These are phyloP conservation scores for Caenorhabditis latens DNA, from an alignment of 1,140 invertebrate species.

Conservation along the genomic window DNA sequence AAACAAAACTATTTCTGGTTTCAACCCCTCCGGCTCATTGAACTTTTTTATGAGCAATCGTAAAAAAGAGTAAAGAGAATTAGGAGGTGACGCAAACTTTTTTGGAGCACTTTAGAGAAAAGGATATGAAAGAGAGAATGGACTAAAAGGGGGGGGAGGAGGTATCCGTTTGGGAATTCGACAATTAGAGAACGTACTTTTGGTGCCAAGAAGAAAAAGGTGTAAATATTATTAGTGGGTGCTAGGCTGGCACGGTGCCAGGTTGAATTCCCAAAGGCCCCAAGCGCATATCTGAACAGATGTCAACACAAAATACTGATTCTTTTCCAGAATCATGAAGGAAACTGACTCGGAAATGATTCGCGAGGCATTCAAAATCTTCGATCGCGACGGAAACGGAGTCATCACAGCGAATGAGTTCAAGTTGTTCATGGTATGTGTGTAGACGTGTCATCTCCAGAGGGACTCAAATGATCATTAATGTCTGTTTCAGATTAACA, in stretches of 20 bases:
- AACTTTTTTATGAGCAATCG: slow-evolving; percentile 1
- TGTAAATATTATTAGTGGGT: no score
- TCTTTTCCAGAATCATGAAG: slow-evolving; percentile 63
- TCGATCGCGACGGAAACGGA: slow-evolving; percentile 92
- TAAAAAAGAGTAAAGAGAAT: neutral
- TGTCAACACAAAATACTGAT: no score
- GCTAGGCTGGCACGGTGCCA: no score
- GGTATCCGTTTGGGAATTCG: no score
- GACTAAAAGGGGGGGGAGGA: no score
- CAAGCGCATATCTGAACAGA: no score
- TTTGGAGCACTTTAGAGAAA: neutral
- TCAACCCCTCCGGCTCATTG: no score
- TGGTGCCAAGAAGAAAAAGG: no score
- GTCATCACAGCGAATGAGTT: slow-evolving; percentile 88
- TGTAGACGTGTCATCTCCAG: slow-evolving; percentile 5
- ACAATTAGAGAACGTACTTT: no score
- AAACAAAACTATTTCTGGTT: no score
- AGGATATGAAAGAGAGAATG: neutral
- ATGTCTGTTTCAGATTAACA: slow-evolving; percentile 60
- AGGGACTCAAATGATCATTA: neutral
- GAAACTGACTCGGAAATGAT: slow-evolving; percentile 69
- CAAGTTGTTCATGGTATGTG: slow-evolving; percentile 85
- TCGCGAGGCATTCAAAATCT: slow-evolving; percentile 80
- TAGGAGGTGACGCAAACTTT: neutral
- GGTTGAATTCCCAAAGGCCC: no score